Percentiles rank a stretch among this genome's conserved stretches.
Conservation (phyloP, 2,888 invertebrate genomes). For the Drosophila fulvimacula region DNA sequence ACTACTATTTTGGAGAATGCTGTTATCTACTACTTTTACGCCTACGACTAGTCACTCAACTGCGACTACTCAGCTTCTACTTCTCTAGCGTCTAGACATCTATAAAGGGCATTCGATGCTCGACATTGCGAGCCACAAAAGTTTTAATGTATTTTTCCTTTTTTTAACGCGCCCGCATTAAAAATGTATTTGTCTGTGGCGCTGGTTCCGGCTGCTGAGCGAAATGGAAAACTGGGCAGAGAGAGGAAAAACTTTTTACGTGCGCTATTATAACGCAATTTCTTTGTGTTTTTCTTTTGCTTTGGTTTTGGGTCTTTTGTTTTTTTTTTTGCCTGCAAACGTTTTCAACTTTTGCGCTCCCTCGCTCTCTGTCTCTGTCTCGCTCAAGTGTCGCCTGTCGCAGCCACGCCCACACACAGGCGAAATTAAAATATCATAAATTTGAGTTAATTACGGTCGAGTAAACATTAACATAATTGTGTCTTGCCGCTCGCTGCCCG, state of each 20-base stretch:
- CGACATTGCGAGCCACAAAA: neutral
- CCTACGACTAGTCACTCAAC: neutral
- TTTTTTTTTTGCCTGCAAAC: constrained; percentile 31
- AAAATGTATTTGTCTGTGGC: constrained; percentile 72
- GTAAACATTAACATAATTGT: constrained; percentile 79
- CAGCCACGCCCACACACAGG: constrained; percentile 30
- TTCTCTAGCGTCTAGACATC: neutral
- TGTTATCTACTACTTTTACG: neutral
- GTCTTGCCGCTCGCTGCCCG: constrained; percentile 48
- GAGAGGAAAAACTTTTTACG: constrained; percentile 57
- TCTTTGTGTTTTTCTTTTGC: constrained; percentile 52
- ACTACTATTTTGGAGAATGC: neutral
- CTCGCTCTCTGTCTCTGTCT: neutral
- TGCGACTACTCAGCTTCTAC: neutral
- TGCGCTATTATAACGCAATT: constrained; percentile 78
- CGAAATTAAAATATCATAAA: constrained; percentile 81
- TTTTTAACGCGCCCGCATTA: constrained; percentile 58
- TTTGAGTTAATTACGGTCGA: constrained; percentile 80
- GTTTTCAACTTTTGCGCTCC: constrained; percentile 49
- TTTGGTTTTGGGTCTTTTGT: constrained; percentile 26
- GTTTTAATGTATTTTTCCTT: constrained; percentile 10
- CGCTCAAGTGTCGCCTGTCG: constrained; percentile 53
- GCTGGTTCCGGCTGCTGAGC: constrained; percentile 38
- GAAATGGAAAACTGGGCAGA: constrained; percentile 35
- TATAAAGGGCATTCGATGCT: constrained; percentile 28